Percentiles rank a stretch among this genome's conserved stretches.
phyloP scores from a whole-genome alignment of 2,113 vertebrate genomes.

The Oncorhynchus gorbuscha region DNA sequence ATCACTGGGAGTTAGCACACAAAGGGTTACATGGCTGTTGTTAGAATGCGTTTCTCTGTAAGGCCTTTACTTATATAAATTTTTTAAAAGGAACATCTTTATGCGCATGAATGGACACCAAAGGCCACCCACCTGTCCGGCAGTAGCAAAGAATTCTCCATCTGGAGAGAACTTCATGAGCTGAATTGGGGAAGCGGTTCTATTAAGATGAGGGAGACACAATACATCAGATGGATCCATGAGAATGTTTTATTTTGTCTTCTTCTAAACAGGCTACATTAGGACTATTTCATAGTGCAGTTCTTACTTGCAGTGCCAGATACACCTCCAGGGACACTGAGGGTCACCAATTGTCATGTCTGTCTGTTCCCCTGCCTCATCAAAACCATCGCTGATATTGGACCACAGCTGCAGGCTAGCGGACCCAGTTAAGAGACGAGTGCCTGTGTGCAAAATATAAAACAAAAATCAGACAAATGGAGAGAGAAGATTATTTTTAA shows the following conservation, averaged over 20 bases:
- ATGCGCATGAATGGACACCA: not conserved
- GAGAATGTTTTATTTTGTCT: not conserved
- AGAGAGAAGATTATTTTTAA: not conserved
- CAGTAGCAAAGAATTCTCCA: slow-evolving; percentile 96
- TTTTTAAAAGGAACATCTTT: not conserved
- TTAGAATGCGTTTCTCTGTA: not conserved
- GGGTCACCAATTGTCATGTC: slow-evolving; percentile 45
- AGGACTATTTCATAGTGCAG: not conserved
- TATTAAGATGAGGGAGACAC: slow-evolving; percentile 39
- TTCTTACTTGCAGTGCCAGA: slow-evolving; percentile 96
- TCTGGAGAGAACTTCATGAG: slow-evolving; percentile 96
- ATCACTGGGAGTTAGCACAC: not conserved
- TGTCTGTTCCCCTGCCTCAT: slow-evolving; percentile 60
- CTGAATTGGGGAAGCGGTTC: slow-evolving; percentile 87
- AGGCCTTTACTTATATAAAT: not conserved
- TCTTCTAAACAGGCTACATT: not conserved
- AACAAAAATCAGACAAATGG: not conserved
- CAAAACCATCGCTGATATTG: slow-evolving; percentile 56
- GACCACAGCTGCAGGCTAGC: slow-evolving; percentile 90
- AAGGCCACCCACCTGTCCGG: slow-evolving; percentile 81
- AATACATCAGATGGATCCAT: not conserved
- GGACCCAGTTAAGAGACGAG: slow-evolving; percentile 87
- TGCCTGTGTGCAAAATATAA: slow-evolving; percentile 66
- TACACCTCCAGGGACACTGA: slow-evolving; percentile 82
- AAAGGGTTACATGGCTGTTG: not conserved